Conservation (phyloP, 1,140 invertebrate genomes). For the Eumaeus atala region DNA sequence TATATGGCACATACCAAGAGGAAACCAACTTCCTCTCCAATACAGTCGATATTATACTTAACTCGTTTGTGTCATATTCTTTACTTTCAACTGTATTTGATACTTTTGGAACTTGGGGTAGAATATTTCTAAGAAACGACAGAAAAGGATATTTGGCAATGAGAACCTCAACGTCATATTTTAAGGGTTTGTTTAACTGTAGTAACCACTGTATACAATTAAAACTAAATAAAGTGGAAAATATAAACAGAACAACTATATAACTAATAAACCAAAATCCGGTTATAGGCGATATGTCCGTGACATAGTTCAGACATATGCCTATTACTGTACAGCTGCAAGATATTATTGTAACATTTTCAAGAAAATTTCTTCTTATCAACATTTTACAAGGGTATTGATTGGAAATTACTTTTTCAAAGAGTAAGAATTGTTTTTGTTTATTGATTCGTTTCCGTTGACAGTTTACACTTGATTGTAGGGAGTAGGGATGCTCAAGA, state of each 20-base stretch:
- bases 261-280: constrained; percentile 60
- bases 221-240: constrained; percentile 53
- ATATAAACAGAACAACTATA: constrained; percentile 44
- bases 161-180: constrained; percentile 44
- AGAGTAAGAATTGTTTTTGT: background rate
- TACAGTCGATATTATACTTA: constrained; percentile 62
- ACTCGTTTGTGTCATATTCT: constrained; percentile 61
- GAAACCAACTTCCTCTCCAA: constrained; percentile 64
- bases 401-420: background rate
- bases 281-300: constrained; percentile 52
- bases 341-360: constrained; percentile 42
- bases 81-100: constrained; percentile 25
- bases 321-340: constrained; percentile 39
- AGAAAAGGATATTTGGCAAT: constrained; percentile 43
- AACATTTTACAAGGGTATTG: constrained; percentile 36
- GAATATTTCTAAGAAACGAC: constrained; percentile 28
- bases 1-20: constrained; percentile 66
- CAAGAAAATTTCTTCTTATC: constrained; percentile 53
- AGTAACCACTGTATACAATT: constrained; percentile 63
- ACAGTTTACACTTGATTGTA: no score
- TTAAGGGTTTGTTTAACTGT: constrained; percentile 57
- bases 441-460: background rate
- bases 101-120: constrained; percentile 33
- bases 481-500: no score
- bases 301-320: constrained; percentile 45